Base-by-base conservation (phyloP, 2,888 invertebrate genomes). In the Himalopsyche tibetana region DNA sequence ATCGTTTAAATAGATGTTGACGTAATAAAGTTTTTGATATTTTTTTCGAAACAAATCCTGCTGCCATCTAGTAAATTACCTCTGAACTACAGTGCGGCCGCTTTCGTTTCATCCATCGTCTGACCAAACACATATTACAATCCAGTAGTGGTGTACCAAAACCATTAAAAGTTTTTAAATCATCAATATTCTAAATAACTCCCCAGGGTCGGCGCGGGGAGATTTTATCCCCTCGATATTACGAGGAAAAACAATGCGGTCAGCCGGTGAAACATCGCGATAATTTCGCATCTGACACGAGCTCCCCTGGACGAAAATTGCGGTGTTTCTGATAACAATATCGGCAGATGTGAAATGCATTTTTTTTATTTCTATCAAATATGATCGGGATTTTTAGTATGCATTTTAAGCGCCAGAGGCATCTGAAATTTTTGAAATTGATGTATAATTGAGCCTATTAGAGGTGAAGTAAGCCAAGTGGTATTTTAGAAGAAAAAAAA, bases 241-340 rank as follows among this genome's bases (percentile, higher is more conserved):
- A 51, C 79, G 55, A 63, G 84, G 84, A 87, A 87, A 84, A 87
- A 84, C 86, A 81, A 40, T 85, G 87, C 87, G 84, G 84, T 56
- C 36, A 19, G 82, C 55, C 63, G 42, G 83, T 40, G 56, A 56
- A 83, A 42, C 82, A 74, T 84, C 82, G 87, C 87, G 79, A 87
- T 86, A 87, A 87, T 85, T 87, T 83, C 82, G 51, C 55, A 40
- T 55, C 17, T 80, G 55, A 51, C 82, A n/a, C 80, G 28, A 17
- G 82, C 55, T 15, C 42, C 45, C 74, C 84, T 74, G 79, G 79
- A 84, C 83, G 81, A 69, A 36, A 74, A 82, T 42, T 84, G 84
- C 69, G 86, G 86, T 80, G 79, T 84, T 80, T 87, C 84, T 82
- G 86, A 87, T 87, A 84, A 85, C 85, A 85, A 74, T 55, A 81